These are phyloP conservation scores for Lepus timidus DNA, from an alignment of 2,113 vertebrate species.

Conservation along the genomic window DNA sequence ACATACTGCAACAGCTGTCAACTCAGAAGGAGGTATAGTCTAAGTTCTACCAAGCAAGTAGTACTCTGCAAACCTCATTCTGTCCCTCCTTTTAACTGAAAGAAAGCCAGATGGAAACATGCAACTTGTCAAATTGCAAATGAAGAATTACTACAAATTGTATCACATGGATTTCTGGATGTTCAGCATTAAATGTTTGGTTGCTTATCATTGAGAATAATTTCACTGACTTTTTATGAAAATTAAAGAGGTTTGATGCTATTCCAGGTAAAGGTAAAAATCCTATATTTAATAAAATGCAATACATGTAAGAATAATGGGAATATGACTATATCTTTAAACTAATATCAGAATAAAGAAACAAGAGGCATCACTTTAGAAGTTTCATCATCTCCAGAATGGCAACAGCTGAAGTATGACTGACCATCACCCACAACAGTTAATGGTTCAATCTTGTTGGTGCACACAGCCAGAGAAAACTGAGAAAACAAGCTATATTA, in stretches of 20 bases:
- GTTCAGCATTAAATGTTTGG: constrained; percentile 26
- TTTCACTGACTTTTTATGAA: constrained; percentile 7
- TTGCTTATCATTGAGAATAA: constrained; percentile 12
- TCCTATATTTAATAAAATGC: not conserved
- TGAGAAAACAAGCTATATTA: constrained; percentile 66
- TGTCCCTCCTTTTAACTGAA: constrained; percentile 69
- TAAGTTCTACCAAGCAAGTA: constrained; percentile 79
- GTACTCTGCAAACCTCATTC: constrained; percentile 66
- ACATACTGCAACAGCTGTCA: constrained; percentile 86
- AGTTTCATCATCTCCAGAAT: constrained; percentile 48
- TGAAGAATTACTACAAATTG: constrained; percentile 57
- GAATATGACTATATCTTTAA: not conserved
- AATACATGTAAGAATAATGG: constrained; percentile 20
- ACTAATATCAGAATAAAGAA: constrained; percentile 63
- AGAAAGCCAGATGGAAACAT: constrained; percentile 71
- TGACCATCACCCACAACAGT: constrained; percentile 63
- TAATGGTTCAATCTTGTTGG: constrained; percentile 62
- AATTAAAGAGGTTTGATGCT: not conserved
- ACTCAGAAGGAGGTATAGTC: constrained; percentile 83
- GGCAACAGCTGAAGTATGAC: not conserved
- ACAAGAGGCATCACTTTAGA: constrained; percentile 49
- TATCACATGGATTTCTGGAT: constrained; percentile 30
- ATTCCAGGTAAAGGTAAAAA: not conserved
- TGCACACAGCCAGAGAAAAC: constrained; percentile 65
- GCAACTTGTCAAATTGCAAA: constrained; percentile 53